These are phyloP conservation scores for Toxonevra muliebris DNA, from an alignment of 2,888 invertebrate species.

Conservation along the genomic window DNA sequence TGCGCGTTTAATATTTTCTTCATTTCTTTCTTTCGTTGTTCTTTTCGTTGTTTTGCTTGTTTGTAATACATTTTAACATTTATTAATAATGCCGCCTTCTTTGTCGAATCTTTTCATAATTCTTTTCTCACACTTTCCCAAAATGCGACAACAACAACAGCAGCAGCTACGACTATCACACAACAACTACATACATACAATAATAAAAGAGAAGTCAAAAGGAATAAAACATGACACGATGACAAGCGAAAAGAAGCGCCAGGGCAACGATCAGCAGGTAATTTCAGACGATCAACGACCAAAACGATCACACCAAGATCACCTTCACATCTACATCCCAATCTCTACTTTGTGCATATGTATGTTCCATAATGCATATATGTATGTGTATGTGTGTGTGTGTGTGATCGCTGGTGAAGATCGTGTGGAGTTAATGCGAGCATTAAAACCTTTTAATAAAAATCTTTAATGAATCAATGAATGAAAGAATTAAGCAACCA, in stretches of 20 bases:
- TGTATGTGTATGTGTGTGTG: slow-evolving; percentile 32
- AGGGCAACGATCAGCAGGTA: slow-evolving; percentile 39
- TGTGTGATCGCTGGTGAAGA: slow-evolving; percentile 44
- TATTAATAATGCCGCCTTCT: slow-evolving; percentile 14
- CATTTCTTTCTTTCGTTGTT: background rate
- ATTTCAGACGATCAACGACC: background rate
- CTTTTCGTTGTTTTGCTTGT: background rate
- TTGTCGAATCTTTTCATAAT: slow-evolving; percentile 18
- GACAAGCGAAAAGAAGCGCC: slow-evolving; percentile 54
- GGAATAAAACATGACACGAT: slow-evolving; percentile 57
- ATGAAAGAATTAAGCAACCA: slow-evolving; percentile 11
- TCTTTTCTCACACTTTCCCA: slow-evolving; percentile 33
- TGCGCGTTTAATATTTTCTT: slow-evolving; percentile 4
- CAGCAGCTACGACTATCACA: background rate
- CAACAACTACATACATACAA: slow-evolving; percentile 14
- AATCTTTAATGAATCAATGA: slow-evolving; percentile 54
- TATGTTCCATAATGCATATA: slow-evolving; percentile 25
- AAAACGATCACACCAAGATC: background rate
- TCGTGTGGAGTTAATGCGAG: slow-evolving; percentile 62
- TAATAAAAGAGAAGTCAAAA: slow-evolving; percentile 30
- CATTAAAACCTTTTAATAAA: slow-evolving; percentile 63
- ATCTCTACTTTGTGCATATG: slow-evolving; percentile 11
- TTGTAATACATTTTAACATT: slow-evolving; percentile 2
- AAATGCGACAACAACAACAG: slow-evolving; percentile 5
- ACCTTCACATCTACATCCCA: background rate